phyloP scores from a whole-genome alignment of 2,797 vertebrate species.

The Columba guinea region DNA sequence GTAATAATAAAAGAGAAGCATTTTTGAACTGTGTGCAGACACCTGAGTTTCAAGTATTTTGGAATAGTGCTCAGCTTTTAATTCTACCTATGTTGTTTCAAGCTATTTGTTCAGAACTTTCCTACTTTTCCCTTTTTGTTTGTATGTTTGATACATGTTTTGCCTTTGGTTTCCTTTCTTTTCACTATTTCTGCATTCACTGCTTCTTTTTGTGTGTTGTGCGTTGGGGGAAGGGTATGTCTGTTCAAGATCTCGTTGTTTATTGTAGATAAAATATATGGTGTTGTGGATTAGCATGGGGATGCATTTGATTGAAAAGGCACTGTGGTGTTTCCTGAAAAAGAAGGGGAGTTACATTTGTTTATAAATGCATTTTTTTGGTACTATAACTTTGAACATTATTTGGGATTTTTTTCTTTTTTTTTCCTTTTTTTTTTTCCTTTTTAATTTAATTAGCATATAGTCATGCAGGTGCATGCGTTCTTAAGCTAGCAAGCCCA shows the following conservation, averaged over 20 bases:
- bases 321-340: slow-evolving; percentile 74
- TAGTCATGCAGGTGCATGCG: slow-evolving; percentile 55
- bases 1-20: neutral
- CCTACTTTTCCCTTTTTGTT: slow-evolving; percentile 26
- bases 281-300: slow-evolving; percentile 80
- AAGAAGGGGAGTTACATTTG: slow-evolving; percentile 75
- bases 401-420: slow-evolving; percentile 42
- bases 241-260: slow-evolving; percentile 63
- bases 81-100: slow-evolving; percentile 18
- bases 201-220: slow-evolving; percentile 76
- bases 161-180: slow-evolving; percentile 43
- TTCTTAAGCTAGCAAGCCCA: slow-evolving; percentile 64
- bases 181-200: slow-evolving; percentile 29
- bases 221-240: slow-evolving; percentile 54
- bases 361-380: slow-evolving; percentile 78
- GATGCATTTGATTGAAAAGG: slow-evolving; percentile 74
- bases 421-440: neutral
- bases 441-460: slow-evolving; percentile 23
- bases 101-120: slow-evolving; percentile 11
- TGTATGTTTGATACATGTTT: slow-evolving; percentile 24
- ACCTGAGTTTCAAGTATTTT: slow-evolving; percentile 28
- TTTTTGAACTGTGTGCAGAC: neutral
- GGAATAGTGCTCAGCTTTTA: neutral
- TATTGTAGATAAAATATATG: slow-evolving; percentile 82
- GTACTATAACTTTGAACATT: slow-evolving; percentile 70